Evolutionary conservation across 2,888 invertebrate species (phyloP), one percentile per base, ranked within the genome.

Genomic region (Acronicta psi): DNA sequence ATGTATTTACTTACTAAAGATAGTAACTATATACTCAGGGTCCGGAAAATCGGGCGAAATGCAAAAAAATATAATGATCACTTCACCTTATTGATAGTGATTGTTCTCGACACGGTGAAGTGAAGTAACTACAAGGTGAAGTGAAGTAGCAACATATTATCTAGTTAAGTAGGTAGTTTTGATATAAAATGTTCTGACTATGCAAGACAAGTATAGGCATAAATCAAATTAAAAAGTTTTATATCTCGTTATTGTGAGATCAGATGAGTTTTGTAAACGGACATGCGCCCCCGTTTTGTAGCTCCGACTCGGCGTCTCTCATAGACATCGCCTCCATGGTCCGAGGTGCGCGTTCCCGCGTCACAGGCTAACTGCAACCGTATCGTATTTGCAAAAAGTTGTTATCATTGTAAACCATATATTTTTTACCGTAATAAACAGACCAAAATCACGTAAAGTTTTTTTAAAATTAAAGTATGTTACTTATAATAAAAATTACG

Each of bases 281-380:
- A 47, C 65, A 65, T 69, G 65, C 65, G 65, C 65, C 46, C 45
- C 63, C 20, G 56, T 29, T 60, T 46, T 29, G 20, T 11, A 29
- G 40, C 41, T 37, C 16, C 20, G 16, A 25, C 20, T 20, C 10
- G 10, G 34, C 45, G 16, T 41, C 14, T 20, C 49, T 56, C 65
- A 65, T 18, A 62, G 45, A 46, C 49, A 42, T 50, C 69, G 41
- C 49, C 56, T n/a, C 69, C 56, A 38, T 55, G 34, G 49, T 1
- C 37, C 25, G 69, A 9, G 37, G 41, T 49, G 69, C 69, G 63
- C 65, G 65, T 62, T 38, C 20, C 29, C 20, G 25, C 34, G 6
- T 16, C 13, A 25, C 14, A 4, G 20, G 4, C 38, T 17, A 17
- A 55, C 31, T 55, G 36, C 6, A 7, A 62, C 16, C 25, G 41